Base-by-base conservation (phyloP, 2,888 invertebrate species). In the Zelleria hepariella region DNA sequence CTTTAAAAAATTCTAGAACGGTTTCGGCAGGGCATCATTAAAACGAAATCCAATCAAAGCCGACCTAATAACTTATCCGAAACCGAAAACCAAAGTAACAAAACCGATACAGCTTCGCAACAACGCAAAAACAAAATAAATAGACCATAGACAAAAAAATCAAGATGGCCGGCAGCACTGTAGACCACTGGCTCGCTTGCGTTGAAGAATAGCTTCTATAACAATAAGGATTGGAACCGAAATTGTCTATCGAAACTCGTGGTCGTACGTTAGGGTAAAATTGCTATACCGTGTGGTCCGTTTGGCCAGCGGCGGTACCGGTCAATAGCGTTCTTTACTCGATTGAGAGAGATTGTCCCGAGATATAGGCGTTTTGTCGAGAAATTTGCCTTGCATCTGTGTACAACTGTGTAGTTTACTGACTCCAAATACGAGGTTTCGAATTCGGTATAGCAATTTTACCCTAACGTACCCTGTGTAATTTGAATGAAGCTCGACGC, bases 261-360 rank as follows among this genome's bases (percentile, higher is more conserved):
- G 32, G 15, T 42, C 15, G 32, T 42, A 42, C 32, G 32, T 42
- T 42, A 42, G 32, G 10, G 15, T 42, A 15, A 55, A 55, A 55
- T 55, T n/a, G 24, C 32, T 21, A n/a, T n/a, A n/a, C 55, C 18
- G 32, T 32, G 55, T 32, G 55, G 55, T 55, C 32, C 32, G 24
- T 4, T 20, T 32, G 21, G 55, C 55, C 32, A 18, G 10, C 18
- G 53, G 55, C 24, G 5, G 8, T 20, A 21, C 20, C 32, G 32
- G 55, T 55, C 55, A 55, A 55, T 55, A 55, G 55, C 7, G 20
- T 24, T 55, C 53, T 53, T 53, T 53, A 53, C 53, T 55, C 21
- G 42, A 55, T 55, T 20, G 55, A 55, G 26, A 55, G 20, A 32
- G 55, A 55, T 55, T 20, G 55, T 53, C 10, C 15, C 32, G 32